A percentile compares a stretch with the other conserved stretches of the same genome.
Evolutionary conservation across 2,113 vertebrate species (phyloP).

Genomic region (Pimephales promelas): DNA sequence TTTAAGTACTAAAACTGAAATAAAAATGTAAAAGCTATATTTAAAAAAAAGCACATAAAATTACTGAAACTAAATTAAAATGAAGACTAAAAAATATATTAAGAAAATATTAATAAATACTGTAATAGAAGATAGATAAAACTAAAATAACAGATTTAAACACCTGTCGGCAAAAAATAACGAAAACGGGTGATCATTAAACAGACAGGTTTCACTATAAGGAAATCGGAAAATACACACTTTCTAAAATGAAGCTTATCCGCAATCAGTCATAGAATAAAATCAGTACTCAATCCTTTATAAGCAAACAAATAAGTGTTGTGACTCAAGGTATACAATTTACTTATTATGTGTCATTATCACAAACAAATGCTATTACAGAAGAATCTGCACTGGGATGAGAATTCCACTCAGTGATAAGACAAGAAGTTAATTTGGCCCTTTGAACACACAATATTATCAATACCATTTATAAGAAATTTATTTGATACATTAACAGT

Average conservation of each 20-base stretch:
- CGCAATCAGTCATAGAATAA: neutral
- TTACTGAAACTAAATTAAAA: neutral
- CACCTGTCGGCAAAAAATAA: neutral
- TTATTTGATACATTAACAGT: conserved; percentile 46
- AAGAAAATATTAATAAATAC: neutral
- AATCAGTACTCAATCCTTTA: neutral
- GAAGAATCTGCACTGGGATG: neutral
- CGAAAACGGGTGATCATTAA: neutral
- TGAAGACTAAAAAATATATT: neutral
- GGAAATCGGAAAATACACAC: neutral
- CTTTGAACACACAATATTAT: conserved; percentile 34
- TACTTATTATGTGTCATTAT: conserved; percentile 17
- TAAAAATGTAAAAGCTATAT: neutral
- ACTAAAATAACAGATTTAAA: neutral
- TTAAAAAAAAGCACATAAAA: too few relatives aligned
- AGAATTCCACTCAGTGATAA: neutral
- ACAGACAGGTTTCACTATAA: neutral
- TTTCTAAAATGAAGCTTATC: neutral
- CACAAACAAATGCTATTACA: conserved; percentile 16
- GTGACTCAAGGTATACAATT: conserved; percentile 15
- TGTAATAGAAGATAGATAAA: too few relatives aligned
- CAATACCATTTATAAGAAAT: conserved; percentile 43
- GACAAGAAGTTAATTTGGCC: conserved; percentile 35
- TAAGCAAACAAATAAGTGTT: conserved; percentile 20
- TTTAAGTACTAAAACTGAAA: neutral